Conservation (phyloP, 1,140 invertebrate genomes). For the Holotrichia oblita region DNA sequence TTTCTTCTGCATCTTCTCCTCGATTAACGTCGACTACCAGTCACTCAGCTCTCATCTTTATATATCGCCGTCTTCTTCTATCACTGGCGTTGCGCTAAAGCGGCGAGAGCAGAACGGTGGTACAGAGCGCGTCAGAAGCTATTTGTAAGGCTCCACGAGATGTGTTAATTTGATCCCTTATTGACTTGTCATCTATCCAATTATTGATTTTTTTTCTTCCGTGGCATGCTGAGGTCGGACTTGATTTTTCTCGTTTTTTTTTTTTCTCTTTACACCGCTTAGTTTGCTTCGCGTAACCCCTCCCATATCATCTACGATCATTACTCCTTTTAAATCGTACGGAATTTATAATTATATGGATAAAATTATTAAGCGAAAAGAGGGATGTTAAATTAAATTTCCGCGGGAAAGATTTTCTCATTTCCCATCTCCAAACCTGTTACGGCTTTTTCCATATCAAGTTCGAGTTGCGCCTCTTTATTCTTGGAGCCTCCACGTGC, state of each 20-base stretch:
- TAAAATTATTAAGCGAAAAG: no score
- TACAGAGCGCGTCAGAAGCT: not conserved
- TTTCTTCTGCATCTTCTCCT: not conserved
- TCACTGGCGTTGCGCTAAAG: not conserved
- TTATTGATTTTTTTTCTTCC: conserved; percentile 42
- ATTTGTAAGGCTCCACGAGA: conserved; percentile 11
- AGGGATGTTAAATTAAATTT: no score
- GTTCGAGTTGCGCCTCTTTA: no score
- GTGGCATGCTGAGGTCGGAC: not conserved
- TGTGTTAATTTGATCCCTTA: conserved; percentile 20
- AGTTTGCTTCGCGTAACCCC: no score
- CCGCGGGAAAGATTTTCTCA: no score
- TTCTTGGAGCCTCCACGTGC: no score
- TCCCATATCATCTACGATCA: no score
- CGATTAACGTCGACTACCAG: conserved; percentile 11
- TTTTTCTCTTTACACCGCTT: no score
- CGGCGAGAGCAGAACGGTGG: not conserved
- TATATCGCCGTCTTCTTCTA: not conserved
- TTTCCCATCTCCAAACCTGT: no score
- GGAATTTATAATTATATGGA: no score
- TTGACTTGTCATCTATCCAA: conserved; percentile 12
- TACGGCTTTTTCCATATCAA: no score
- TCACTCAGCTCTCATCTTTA: not conserved
- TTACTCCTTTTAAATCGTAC: no score
- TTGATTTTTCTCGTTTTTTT: not conserved